Percentiles rank a stretch among this genome's conserved stretches.
Conservation (phyloP, 2,113 vertebrate genomes). For the human (Homo sapiens) region DNA sequence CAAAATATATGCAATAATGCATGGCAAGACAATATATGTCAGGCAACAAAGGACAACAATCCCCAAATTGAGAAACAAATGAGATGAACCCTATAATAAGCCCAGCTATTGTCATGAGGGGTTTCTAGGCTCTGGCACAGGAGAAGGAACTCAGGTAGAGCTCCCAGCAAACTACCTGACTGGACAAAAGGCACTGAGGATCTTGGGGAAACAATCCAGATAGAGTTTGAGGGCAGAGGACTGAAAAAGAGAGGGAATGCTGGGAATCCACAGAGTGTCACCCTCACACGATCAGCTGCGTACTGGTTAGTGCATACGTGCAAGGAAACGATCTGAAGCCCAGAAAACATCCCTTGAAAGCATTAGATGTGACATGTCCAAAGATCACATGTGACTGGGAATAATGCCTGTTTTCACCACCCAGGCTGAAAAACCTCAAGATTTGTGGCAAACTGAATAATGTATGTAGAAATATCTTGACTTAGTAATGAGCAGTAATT, state of each 20-base stretch:
- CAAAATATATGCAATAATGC: not conserved
- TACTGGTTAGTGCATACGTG: fast-evolving
- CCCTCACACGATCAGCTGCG: fast-evolving
- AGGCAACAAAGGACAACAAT: not conserved
- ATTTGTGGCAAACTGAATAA: not conserved
- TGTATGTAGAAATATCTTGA: not conserved
- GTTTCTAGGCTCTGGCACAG: not conserved
- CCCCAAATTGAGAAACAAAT: not conserved
- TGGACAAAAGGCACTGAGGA: not conserved
- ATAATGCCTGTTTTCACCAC: not conserved
- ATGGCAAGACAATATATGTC: not conserved
- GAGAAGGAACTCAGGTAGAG: not conserved
- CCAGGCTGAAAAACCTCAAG: not conserved
- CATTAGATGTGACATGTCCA: too few species aligned
- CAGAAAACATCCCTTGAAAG: not conserved
- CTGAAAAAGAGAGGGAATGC: not conserved
- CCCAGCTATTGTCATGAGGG: not conserved
- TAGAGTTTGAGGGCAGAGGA: not conserved
- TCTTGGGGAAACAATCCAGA: not conserved
- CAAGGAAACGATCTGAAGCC: not conserved
- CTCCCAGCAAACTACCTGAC: fast-evolving
- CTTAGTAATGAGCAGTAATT: not conserved
- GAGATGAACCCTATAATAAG: not conserved
- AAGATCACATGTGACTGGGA: not conserved
- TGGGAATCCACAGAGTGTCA: not conserved